Evolutionary conservation across 2,888 invertebrate species (phyloP).

Genomic region (Rhimphoctona megacephalus): DNA sequence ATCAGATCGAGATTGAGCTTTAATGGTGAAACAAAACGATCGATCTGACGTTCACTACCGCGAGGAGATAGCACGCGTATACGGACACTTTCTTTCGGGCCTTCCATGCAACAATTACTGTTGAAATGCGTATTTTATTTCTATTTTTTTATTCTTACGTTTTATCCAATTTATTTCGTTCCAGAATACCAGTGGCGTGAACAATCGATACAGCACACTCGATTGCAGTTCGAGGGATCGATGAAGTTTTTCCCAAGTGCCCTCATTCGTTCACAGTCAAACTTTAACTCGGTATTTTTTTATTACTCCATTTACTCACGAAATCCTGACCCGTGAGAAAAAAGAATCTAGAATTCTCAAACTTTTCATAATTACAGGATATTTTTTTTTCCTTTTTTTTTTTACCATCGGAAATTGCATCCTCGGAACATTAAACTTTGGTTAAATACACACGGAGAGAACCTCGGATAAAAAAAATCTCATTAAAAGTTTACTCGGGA

Average conservation of each 20-base stretch:
- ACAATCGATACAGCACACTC: constrained; percentile 4
- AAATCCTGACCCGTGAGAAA: neutral
- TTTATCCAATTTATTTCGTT: neutral
- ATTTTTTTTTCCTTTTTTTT: neutral
- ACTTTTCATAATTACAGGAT: constrained; percentile 24
- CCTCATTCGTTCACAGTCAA: neutral
- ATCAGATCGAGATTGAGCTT: constrained; percentile 30
- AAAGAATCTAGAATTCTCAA: neutral
- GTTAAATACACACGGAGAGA: neutral
- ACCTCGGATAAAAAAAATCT: constrained; percentile 10
- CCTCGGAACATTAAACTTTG: constrained; percentile 21
- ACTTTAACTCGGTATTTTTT: neutral
- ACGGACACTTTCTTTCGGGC: neutral
- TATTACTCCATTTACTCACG: neutral
- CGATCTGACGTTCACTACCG: constrained; percentile 8
- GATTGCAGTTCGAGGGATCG: neutral
- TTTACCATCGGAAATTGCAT: constrained; percentile 15
- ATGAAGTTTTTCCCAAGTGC: neutral
- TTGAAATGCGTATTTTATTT: neutral
- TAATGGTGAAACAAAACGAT: constrained; percentile 41
- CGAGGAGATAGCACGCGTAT: constrained; percentile 14
- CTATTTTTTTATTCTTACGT: neutral
- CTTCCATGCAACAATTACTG: constrained; percentile 13
- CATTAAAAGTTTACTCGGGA: constrained; percentile 19
- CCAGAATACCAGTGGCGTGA: neutral